These are phyloP conservation scores for Salvator merianae DNA, from an alignment of 2,113 vertebrate species.

Conservation along the genomic window DNA sequence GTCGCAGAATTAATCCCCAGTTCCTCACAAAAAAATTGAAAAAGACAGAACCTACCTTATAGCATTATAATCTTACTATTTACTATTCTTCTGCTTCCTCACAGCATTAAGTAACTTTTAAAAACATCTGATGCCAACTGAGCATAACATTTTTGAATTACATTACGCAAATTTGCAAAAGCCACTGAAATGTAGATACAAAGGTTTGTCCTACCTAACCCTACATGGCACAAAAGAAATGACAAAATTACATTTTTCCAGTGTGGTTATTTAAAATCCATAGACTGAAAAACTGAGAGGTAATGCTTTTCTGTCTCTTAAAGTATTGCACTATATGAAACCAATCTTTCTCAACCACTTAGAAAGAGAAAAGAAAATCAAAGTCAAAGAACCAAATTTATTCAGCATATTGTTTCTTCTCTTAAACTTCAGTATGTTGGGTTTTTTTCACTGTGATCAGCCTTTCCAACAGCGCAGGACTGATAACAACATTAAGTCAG, in stretches of 20 bases:
- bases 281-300: neutral
- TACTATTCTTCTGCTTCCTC: too few relatives aligned
- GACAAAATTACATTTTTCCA: constrained; percentile 10
- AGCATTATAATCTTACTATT: neutral
- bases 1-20: too few relatives aligned
- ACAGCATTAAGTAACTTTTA: too few relatives aligned
- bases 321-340: neutral
- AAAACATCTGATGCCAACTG: neutral
- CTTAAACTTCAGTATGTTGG: neutral
- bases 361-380: neutral
- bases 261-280: constrained; percentile 3
- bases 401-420: neutral
- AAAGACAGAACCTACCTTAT: too few relatives aligned
- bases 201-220: neutral
- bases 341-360: neutral
- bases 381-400: neutral
- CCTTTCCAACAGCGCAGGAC: neutral
- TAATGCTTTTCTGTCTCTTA: neutral
- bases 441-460: neutral
- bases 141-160: neutral
- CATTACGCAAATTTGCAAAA: neutral
- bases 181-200: neutral
- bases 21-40: too few relatives aligned
- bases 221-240: neutral
- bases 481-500: constrained; percentile 12